A percentile compares a stretch with the other conserved stretches of the same genome.
Evolutionary conservation across 2,113 vertebrate species (phyloP).

Genomic region (Vombatus ursinus): DNA sequence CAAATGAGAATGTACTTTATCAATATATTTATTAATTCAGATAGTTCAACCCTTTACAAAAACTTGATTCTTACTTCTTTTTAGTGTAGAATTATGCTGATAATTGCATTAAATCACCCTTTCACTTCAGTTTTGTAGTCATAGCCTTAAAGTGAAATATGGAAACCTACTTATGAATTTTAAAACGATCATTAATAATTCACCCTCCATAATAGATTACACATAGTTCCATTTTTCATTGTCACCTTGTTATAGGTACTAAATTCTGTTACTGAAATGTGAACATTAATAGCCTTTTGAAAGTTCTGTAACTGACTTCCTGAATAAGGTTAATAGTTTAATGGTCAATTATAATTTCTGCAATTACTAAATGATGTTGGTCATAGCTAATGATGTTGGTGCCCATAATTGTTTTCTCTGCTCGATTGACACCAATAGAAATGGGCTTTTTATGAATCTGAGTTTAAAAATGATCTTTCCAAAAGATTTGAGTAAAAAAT

Average conservation of each 20-base stretch:
- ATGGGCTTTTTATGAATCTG: constrained; percentile 24
- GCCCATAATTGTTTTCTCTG: constrained; percentile 29
- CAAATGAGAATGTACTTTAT: neutral
- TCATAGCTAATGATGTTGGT: constrained; percentile 29
- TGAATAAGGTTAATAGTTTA: constrained; percentile 40
- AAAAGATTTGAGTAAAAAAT: constrained; percentile 18
- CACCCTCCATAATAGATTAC: neutral
- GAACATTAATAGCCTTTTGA: constrained; percentile 14
- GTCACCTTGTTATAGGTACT: constrained; percentile 9
- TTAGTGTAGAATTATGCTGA: neutral
- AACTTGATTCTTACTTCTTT: neutral
- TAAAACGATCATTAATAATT: constrained; percentile 18
- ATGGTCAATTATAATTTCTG: neutral
- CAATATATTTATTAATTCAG: neutral
- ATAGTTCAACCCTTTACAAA: neutral
- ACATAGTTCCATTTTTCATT: neutral
- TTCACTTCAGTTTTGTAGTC: neutral
- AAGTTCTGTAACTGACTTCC: constrained; percentile 21
- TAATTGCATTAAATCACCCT: constrained; percentile 9
- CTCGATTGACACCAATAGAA: neutral
- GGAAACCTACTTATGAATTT: neutral
- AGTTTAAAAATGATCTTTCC: constrained; percentile 31
- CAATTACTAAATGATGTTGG: neutral
- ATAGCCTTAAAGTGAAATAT: neutral
- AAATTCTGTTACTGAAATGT: constrained; percentile 2